phyloP scores from a whole-genome alignment of 2,888 invertebrate species.

The Acanthosoma haemorrhoidale region DNA sequence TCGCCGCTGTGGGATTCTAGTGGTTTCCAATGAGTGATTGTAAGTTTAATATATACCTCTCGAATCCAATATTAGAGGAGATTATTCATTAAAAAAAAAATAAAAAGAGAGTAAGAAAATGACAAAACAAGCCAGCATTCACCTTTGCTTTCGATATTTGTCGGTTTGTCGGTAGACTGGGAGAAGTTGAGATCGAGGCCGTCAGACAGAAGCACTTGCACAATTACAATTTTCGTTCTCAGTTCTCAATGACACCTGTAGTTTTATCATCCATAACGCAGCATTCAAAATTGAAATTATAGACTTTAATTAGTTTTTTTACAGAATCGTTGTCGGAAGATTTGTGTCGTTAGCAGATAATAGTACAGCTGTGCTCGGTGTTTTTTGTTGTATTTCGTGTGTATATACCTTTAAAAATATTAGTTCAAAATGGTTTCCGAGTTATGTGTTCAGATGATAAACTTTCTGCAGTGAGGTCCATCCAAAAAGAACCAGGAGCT shows the following conservation, averaged over 20 bases:
- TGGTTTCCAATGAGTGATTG: too few species aligned
- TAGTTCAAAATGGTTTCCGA: neutral
- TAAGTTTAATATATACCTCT: too few species aligned
- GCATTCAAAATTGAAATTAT: too few species aligned
- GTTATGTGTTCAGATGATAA: neutral
- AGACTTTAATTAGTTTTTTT: too few species aligned
- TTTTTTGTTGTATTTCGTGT: neutral
- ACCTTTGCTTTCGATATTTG: neutral
- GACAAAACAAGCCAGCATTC: too few species aligned
- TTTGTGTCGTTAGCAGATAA: too few species aligned
- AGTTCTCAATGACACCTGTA: neutral
- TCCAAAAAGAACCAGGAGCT: neutral
- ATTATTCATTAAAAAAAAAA: too few species aligned
- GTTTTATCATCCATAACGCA: neutral
- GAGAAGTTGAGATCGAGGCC: neutral
- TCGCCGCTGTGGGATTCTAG: too few species aligned
- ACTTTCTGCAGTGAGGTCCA: neutral
- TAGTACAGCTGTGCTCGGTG: neutral
- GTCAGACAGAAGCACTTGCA: neutral
- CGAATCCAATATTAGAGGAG: too few species aligned
- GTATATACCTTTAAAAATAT: neutral
- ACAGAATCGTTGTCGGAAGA: too few species aligned
- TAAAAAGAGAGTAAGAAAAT: too few species aligned
- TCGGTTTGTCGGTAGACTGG: neutral
- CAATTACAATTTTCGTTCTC: neutral